These are phyloP conservation scores for Noctua janthe DNA, from an alignment of 2,888 invertebrate species.

Conservation along the genomic window DNA sequence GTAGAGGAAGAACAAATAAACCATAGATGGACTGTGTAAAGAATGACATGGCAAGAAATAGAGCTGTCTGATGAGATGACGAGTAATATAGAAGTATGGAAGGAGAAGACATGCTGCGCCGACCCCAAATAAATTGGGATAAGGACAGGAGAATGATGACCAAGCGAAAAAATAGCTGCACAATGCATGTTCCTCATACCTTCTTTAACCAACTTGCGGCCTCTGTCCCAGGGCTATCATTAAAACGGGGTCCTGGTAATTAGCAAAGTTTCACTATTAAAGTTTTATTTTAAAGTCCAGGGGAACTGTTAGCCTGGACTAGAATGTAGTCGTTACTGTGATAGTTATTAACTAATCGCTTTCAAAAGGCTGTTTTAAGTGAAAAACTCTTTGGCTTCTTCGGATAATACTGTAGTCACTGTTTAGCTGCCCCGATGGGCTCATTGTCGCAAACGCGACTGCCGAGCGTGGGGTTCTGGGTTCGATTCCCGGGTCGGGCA, in stretches of 20 bases:
- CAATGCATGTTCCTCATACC: constrained; percentile 11
- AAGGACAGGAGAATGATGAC: too few species aligned
- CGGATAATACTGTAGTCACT: too few species aligned
- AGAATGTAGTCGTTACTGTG: constrained; percentile 6
- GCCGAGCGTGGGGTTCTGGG: not conserved
- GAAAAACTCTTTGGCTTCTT: not conserved
- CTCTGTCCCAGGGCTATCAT: constrained; percentile 29
- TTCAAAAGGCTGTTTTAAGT: not conserved
- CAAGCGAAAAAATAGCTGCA: constrained; percentile 10
- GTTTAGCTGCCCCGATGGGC: too few species aligned
- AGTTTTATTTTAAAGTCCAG: constrained; percentile 51
- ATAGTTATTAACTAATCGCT: constrained; percentile 6
- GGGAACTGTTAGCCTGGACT: constrained; percentile 11
- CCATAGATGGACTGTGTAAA: too few species aligned
- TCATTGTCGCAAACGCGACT: too few species aligned
- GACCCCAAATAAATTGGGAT: too few species aligned
- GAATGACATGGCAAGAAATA: too few species aligned
- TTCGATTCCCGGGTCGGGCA: not conserved
- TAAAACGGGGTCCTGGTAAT: constrained; percentile 41
- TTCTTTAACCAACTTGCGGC: constrained; percentile 5
- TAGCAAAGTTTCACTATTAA: constrained; percentile 50
- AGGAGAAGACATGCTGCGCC: too few species aligned
- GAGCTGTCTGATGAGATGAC: too few species aligned
- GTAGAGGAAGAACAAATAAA: too few species aligned
- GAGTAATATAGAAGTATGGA: too few species aligned